Conservation (phyloP, 2,797 vertebrate species). For the Sebastes jordani region DNA sequence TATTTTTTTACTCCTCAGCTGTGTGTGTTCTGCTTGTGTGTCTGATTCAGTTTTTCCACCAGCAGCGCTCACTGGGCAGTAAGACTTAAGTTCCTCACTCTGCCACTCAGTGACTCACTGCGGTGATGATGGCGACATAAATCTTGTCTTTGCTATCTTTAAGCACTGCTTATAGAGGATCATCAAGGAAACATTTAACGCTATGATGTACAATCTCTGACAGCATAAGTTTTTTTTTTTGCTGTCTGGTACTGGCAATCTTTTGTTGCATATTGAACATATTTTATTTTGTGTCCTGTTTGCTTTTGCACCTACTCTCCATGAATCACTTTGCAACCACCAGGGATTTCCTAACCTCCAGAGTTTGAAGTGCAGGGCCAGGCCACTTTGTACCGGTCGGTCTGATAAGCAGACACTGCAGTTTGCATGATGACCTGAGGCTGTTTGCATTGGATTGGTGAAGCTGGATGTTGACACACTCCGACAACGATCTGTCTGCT, state of each 20-base stretch:
- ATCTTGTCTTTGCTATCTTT: background rate
- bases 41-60: slow-evolving; percentile 63
- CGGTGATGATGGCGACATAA: background rate
- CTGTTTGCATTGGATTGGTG: slow-evolving; percentile 56
- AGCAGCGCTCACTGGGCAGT: background rate
- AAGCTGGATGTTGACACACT: slow-evolving; percentile 62
- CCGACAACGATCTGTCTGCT: slow-evolving; percentile 53
- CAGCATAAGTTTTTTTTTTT: background rate
- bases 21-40: slow-evolving; percentile 4
- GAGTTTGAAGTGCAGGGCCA: background rate
- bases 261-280: background rate
- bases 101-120: slow-evolving; percentile 50
- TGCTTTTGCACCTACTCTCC: background rate
- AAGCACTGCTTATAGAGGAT: background rate
- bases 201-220: background rate
- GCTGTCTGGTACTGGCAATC: accelerated
- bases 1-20: background rate
- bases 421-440: slow-evolving; percentile 57
- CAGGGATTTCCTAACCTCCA: slow-evolving; percentile 11
- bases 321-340: background rate
- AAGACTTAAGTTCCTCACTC: slow-evolving; percentile 13
- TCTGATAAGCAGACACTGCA: slow-evolving; percentile 46
- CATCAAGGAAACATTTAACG: background rate
- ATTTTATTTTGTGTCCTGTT: background rate
- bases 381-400: slow-evolving; percentile 32